Percentiles rank a stretch among this genome's conserved stretches.
These are phyloP conservation scores for Chaetops frenatus DNA, from an alignment of 2,113 vertebrate genomes.

Conservation along the genomic window DNA sequence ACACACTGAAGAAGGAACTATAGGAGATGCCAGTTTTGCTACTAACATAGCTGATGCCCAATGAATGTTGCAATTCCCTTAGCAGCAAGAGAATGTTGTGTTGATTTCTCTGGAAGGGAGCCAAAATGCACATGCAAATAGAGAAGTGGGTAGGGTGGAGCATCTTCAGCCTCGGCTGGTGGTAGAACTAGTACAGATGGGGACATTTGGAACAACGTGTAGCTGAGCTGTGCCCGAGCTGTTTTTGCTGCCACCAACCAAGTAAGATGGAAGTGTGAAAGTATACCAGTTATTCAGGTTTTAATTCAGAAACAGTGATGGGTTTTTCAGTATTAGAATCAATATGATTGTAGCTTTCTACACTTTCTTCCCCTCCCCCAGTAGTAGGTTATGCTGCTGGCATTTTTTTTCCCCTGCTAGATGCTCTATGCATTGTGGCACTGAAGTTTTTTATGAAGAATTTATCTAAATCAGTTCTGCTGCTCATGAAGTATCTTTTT, in stretches of 20 bases:
- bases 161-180: background rate
- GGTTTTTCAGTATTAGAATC: background rate
- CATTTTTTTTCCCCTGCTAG: background rate
- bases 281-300: background rate
- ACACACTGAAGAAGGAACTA: background rate
- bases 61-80: background rate
- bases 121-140: background rate
- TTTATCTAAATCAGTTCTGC: background rate
- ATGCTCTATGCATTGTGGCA: background rate
- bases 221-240: background rate
- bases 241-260: background rate
- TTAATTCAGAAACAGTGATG: background rate
- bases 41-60: background rate
- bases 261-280: background rate
- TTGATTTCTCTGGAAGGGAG: background rate
- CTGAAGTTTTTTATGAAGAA: background rate
- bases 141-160: background rate
- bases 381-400: background rate
- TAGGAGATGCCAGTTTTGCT: background rate
- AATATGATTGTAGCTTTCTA: background rate
- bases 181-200: background rate
- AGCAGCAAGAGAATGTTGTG: background rate
- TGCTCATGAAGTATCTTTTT: background rate
- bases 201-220: background rate
- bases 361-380: too few relatives aligned